Evolutionary conservation across 2,797 vertebrate genomes (phyloP).

Genomic region (Galaxias olidus): DNA sequence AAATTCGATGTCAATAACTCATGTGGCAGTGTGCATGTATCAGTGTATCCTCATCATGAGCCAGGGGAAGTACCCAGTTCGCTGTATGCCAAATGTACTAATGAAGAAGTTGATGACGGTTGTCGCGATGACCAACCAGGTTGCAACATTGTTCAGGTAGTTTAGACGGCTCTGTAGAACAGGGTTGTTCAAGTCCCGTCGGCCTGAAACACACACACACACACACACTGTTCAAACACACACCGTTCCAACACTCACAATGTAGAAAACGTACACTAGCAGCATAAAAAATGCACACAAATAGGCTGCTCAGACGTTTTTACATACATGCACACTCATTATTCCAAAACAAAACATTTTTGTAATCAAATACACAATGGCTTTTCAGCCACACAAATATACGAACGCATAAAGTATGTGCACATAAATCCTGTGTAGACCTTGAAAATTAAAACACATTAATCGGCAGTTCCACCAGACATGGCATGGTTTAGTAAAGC

Average conservation of each 20-base stretch:
- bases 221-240: conserved; percentile 30
- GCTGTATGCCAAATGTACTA: conserved; percentile 66
- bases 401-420: background rate
- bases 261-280: too few relatives aligned
- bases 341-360: conserved; percentile 24
- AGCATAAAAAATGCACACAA: background rate
- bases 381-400: background rate
- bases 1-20: background rate
- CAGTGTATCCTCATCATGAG: conserved; percentile 70
- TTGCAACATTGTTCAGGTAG: conserved; percentile 68
- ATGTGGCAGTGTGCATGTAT: conserved; percentile 17
- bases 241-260: conserved; percentile 20
- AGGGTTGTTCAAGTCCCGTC: conserved; percentile 63
- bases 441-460: too few relatives aligned
- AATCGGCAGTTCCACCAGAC: too few relatives aligned
- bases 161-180: conserved; percentile 67
- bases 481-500: too few relatives aligned
- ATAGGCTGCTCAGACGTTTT: background rate
- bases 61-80: conserved; percentile 67
- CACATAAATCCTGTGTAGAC: too few relatives aligned
- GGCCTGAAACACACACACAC: conserved; percentile 49
- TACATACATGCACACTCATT: background rate
- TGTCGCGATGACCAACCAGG: conserved; percentile 63
- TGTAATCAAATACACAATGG: conserved; percentile 20
- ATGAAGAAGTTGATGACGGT: conserved; percentile 65